Evolutionary conservation across 2,797 vertebrate genomes (phyloP), one percentile per base, ranked within the genome.

Genomic region (Myotis myotis): DNA sequence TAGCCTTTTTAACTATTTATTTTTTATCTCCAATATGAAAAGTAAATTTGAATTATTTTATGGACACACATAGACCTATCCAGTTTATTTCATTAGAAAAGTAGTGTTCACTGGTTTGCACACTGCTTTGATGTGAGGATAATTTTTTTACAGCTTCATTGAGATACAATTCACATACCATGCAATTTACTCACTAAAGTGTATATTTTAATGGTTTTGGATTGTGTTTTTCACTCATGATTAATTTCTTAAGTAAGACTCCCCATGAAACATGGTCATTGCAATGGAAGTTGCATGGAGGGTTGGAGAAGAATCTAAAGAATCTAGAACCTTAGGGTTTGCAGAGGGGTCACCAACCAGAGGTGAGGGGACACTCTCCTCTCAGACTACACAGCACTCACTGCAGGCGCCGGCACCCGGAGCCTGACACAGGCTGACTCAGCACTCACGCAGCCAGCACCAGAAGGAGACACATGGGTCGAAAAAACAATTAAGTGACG

Each of bases 1-100:
- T 68, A 57, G 49, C 7, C 23, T 74, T 94, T 91, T 96, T 47
- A 38, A 36, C 8, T 87, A 6, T 84, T 41, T 30, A n/a, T 60
- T 89, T 84, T 94, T 72, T 7, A 81, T 41, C 36, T 87, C 28
- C 51, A 89, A 44, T 47, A 71, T 87, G 33, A 92, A 74, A 72
- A 44, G 19, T 12, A 82, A 85, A 51, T 78, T 55, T 47, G 66
- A 70, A 93, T 94, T 51, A 78, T 74, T 96, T 60, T 74, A 79
- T 38, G 53, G 13, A 41, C 22, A 70, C 8, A 87, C 51, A 62
- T 12, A 79, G 44, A 87, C 11, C 19, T 44, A 92, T 20, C 9
- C 11, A 41, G 70, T 62, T 88, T 86, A 93, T 85, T 92, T 78
- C 47, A 76, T 87, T 72, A 66, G 16, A 62, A 75, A 75, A 64